Conservation (phyloP, 2,113 vertebrate genomes). For the Charadrius vociferus region DNA sequence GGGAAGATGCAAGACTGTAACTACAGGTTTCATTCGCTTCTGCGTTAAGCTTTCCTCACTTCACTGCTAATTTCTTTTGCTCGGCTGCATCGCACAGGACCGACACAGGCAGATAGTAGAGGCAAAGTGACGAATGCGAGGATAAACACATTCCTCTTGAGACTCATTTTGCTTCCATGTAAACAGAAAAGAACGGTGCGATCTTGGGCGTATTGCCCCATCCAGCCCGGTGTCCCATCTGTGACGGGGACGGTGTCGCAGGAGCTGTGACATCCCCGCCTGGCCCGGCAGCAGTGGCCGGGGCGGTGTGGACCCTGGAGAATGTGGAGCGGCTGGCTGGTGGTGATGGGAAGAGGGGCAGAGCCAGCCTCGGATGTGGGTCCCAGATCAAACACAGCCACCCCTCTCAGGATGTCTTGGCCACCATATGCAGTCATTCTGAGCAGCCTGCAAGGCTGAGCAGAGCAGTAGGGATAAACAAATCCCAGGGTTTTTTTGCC, state of each 20-base stretch:
- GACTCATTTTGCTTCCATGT: neutral
- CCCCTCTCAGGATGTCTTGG: neutral
- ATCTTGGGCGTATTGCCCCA: rapidly evolving
- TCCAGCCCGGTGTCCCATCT: neutral
- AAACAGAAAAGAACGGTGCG: neutral
- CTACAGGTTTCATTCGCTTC: neutral
- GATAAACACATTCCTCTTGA: neutral
- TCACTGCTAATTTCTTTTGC: neutral
- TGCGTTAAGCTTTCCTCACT: neutral
- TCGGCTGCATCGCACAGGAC: neutral
- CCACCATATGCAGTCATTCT: neutral
- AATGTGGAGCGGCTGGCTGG: too few species aligned
- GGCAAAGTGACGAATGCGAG: neutral
- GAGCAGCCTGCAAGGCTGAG: neutral
- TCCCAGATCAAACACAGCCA: too few species aligned
- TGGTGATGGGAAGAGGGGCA: too few species aligned
- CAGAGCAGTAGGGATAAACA: neutral
- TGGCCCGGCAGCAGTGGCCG: neutral
- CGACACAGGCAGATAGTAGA: neutral
- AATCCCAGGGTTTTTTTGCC: neutral
- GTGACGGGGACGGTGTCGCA: neutral
- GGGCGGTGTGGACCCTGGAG: neutral
- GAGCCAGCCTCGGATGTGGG: too few species aligned
- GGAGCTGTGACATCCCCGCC: neutral
- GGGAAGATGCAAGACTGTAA: neutral